Base-by-base conservation (phyloP, 2,113 vertebrate genomes). In the Sceloporus undulatus region DNA sequence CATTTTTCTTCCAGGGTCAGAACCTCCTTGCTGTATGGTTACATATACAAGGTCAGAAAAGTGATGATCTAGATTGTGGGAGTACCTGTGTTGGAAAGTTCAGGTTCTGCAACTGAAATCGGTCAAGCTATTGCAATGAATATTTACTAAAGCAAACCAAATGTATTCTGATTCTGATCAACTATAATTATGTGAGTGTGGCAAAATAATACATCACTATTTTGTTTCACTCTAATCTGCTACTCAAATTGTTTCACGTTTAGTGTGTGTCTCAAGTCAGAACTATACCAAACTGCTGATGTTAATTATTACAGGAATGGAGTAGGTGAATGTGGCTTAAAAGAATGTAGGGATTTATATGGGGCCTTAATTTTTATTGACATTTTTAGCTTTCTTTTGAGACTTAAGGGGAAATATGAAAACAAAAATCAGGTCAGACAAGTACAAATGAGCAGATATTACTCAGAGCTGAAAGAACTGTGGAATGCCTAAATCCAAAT, bases 351-450 rank as follows among this genome's bases (percentile, higher is more conserved):
- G 90, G 88, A 79, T 95, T 93, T 92, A 79, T 79, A 62, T 19
- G 89, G 86, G 52, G 27, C 87, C 94, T 96, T 96, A 96, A 95
- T 95, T 96, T 96, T 92, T 96, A 95, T 96, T 96, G 95, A 94
- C 93, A 94, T 96, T 95, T 97, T 89, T 94, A 94, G 94, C 88
- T 91, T 93, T 87, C 89, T 88, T 96, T 82, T 93, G 88, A 95
- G 92, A 75, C 87, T 94, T 87, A 71, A 48, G 83, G 94, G 76
- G 75, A 95, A 95, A 88, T 85, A 88, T 83, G 74, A 65, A 82
- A 96, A 95, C 91, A 87, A 93, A 62, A 95, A 93, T 96, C 85
- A 95, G 92, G 93, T 92, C 93, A 96, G 92, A 88, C 84, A 95
- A 91, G 81, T 92, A 94, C 79, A 95, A 95, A 95, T 93, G 89